Conservation (phyloP, 2,113 vertebrate genomes). For the mouse (Mus musculus) region DNA sequence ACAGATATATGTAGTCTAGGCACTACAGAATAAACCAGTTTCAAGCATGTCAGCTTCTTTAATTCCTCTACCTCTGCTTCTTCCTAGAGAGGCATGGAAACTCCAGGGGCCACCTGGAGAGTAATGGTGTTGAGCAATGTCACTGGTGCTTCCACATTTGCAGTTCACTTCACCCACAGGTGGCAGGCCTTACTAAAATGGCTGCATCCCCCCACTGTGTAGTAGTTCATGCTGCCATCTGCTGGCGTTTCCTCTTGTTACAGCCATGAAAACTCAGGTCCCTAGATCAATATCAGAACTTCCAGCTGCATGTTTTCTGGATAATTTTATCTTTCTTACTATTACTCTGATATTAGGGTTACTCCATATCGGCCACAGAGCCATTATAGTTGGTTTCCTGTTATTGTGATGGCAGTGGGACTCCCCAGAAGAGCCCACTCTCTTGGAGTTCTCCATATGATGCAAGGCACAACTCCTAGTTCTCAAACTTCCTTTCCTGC, state of each 20-base stretch:
- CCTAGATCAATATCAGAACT: neutral
- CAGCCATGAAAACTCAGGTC: neutral
- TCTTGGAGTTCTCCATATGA: neutral
- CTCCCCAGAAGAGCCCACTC: neutral
- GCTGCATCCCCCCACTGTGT: neutral
- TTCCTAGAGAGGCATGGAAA: neutral
- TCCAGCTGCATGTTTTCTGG: neutral
- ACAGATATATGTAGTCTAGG: neutral
- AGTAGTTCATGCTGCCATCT: slow-evolving; percentile 72
- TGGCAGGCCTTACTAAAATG: neutral
- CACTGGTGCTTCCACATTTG: neutral
- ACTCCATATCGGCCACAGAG: neutral
- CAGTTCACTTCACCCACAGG: neutral
- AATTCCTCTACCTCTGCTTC: neutral
- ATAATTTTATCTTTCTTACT: neutral
- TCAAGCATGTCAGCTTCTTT: neutral
- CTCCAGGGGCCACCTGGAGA: neutral
- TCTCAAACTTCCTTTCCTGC: neutral
- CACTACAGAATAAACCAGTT: neutral
- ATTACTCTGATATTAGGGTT: neutral
- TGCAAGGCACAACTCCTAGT: neutral
- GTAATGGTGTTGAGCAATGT: neutral
- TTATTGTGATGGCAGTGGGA: neutral
- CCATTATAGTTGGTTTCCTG: neutral
- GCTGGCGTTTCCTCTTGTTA: slow-evolving; percentile 62